A percentile compares a stretch with the other conserved stretches of the same genome.
phyloP scores from a whole-genome alignment of 2,797 vertebrate genomes.

The Falco rusticolus region DNA sequence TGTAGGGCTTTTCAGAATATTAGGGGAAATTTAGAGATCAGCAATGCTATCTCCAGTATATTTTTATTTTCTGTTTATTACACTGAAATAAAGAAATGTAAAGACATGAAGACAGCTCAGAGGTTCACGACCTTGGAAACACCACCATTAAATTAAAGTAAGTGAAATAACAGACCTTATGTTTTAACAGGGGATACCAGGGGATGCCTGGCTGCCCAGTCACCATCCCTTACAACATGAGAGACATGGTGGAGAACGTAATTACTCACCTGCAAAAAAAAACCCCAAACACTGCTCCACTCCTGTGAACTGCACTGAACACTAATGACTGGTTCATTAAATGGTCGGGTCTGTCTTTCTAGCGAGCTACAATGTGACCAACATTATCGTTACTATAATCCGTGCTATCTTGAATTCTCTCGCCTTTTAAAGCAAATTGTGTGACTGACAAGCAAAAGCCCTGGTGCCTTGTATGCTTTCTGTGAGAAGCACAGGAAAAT shows the following conservation, averaged over 20 bases:
- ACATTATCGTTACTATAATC: rapidly evolving
- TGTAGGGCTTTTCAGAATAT: background rate
- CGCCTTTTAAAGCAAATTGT: background rate
- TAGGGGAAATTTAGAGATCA: background rate
- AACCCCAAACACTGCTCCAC: background rate
- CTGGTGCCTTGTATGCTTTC: background rate
- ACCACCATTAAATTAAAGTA: background rate
- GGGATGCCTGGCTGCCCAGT: background rate
- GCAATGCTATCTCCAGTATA: background rate
- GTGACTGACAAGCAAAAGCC: background rate
- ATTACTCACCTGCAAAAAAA: background rate
- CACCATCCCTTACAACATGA: background rate
- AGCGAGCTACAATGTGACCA: background rate
- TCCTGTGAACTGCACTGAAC: background rate
- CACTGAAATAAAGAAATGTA: background rate
- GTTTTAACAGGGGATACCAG: background rate
- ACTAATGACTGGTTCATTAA: background rate
- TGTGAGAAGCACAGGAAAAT: background rate
- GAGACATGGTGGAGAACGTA: background rate
- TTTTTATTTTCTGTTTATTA: background rate
- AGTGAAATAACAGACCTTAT: background rate
- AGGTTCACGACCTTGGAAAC: background rate
- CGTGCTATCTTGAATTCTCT: background rate
- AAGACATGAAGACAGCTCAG: background rate
- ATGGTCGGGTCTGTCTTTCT: rapidly evolving